Base-by-base conservation (phyloP, 2,113 vertebrate genomes). In the Meleagris gallopavo region DNA sequence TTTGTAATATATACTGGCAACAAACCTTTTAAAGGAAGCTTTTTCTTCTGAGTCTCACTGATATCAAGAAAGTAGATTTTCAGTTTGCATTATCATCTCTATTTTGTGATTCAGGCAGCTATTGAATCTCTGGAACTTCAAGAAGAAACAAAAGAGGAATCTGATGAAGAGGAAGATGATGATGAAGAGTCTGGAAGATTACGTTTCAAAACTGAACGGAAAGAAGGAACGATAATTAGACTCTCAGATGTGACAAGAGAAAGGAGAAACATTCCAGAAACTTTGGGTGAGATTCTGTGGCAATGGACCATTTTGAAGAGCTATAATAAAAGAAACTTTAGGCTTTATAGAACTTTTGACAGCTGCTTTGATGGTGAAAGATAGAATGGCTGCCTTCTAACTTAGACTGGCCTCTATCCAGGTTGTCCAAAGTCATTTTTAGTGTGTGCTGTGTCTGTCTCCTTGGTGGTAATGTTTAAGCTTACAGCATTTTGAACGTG, bases 251-350 rank as follows among this genome's bases (percentile, higher is more conserved):
- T 98, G 45, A 98, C 98, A 65, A 98, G 97, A 92, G 99, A 99
- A 95, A 98, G 99, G 83, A 98, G 99, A 94, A 98, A 99, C 97
- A 99, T 99, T 97, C 99, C 99, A 41, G 99, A 99, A 98, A 99
- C 99, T 25, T 97, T 99, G 76, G 99, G 99, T 99, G 97, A 98
- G 91, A 30, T 73, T 91, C 93, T 94, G 43, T 69, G 34, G 18
- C 65, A 64, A 0, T 69, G 29, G 9, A 25, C 16, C 74, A 1
- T 48, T 82, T 27, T 62, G 46, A 66, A 86, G 41, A 61, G 46
- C 21, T 74, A 0, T 80, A 70, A 43, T n/a, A 17, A 75, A 43
- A 50, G 15, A 18, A 64, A 17, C 9, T 64, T 9, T 50, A n/a
- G 12, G 5, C 15, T 61, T 73, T 34, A 20, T 7, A 40, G 24